Conservation (phyloP, 2,797 vertebrate genomes). For the Hoplostethus atlanticus region DNA sequence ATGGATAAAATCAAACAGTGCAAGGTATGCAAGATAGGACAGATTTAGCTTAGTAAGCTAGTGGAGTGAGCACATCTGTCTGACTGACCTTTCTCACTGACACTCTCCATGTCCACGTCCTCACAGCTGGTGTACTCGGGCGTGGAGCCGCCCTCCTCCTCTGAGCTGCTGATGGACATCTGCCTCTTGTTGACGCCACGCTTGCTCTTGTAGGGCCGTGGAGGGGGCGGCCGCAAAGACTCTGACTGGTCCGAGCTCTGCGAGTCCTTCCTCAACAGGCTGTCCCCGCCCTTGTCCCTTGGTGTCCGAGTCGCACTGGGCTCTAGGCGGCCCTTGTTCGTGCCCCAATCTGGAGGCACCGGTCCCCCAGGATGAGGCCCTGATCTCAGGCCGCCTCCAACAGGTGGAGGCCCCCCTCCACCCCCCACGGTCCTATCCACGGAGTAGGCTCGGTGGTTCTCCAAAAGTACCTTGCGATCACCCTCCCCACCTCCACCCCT, state of each 20-base stretch:
- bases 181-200: conserved; percentile 94
- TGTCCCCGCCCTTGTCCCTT: conserved; percentile 92
- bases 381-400: conserved; percentile 83
- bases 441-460: conserved; percentile 88
- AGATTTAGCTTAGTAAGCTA: conserved; percentile 43
- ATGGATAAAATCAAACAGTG: conserved; percentile 9
- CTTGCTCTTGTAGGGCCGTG: conserved; percentile 93
- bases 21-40: conserved; percentile 6
- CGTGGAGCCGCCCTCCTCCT: conserved; percentile 98
- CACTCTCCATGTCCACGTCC: conserved; percentile 98
- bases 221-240: conserved; percentile 93
- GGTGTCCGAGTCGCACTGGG: conserved; percentile 88
- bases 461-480: conserved; percentile 85
- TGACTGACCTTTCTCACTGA: conserved; percentile 97
- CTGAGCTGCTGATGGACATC: conserved; percentile 99
- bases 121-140: conserved; percentile 99
- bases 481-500: conserved; percentile 83
- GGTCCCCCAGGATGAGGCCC: conserved; percentile 77
- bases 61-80: conserved; percentile 49
- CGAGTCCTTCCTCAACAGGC: conserved; percentile 95
- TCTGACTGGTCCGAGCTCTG: conserved; percentile 98
- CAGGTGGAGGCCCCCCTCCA: conserved; percentile 78
- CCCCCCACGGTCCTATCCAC: conserved; percentile 89
- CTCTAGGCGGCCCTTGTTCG: conserved; percentile 90
- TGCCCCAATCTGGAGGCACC: conserved; percentile 82